phyloP scores from a whole-genome alignment of 2,113 vertebrate species.

The Oxyura jamaicensis region DNA sequence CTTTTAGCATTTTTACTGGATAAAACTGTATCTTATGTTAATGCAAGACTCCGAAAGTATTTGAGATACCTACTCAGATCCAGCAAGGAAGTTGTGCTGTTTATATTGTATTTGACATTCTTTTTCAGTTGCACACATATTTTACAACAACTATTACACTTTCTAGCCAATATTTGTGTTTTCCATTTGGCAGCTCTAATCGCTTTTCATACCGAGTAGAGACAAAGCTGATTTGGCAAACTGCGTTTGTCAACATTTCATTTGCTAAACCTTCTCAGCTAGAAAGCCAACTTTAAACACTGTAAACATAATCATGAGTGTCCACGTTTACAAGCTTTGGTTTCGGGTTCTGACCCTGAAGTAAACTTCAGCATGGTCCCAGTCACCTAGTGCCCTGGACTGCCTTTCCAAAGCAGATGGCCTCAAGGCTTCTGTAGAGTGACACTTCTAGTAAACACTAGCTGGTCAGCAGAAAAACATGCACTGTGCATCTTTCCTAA shows the following conservation, averaged over 20 bases:
- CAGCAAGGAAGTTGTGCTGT: background rate
- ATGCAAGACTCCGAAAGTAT: background rate
- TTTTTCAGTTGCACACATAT: background rate
- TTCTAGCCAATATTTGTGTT: constrained; percentile 11
- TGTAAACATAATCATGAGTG: too few relatives aligned
- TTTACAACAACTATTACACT: background rate
- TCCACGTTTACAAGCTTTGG: too few relatives aligned
- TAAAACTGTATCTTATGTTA: background rate
- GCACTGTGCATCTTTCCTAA: too few relatives aligned
- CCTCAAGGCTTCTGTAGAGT: too few relatives aligned
- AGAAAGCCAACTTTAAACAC: background rate
- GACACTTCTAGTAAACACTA: too few relatives aligned
- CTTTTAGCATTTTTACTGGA: background rate
- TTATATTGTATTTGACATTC: background rate
- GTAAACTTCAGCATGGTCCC: too few relatives aligned
- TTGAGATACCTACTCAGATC: background rate
- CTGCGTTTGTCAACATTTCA: background rate
- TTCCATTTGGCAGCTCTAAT: background rate
- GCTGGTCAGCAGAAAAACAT: too few relatives aligned
- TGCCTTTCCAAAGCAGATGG: too few relatives aligned
- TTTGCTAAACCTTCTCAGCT: background rate
- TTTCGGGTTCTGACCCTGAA: too few relatives aligned
- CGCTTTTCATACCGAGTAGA: background rate
- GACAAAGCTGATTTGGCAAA: background rate
- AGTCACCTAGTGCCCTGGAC: too few relatives aligned